Evolutionary conservation across 2,888 invertebrate genomes (phyloP).

Genomic region (Eupelmus urozonus): DNA sequence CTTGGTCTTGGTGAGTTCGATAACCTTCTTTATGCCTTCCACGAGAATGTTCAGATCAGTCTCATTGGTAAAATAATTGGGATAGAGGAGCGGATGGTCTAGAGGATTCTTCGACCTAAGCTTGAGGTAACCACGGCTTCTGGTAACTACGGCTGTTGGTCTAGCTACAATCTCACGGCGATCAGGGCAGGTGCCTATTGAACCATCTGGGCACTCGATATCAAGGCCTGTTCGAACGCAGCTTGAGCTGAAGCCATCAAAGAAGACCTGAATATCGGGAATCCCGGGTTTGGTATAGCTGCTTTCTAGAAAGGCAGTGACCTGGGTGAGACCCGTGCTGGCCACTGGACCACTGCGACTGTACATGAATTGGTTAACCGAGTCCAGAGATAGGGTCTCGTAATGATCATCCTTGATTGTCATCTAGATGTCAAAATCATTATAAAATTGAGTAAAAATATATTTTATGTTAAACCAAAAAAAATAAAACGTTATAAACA

Average conservation of each 20-base stretch:
- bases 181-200: slow-evolving; percentile 64
- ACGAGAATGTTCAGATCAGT: slow-evolving; percentile 82
- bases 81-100: slow-evolving; percentile 83
- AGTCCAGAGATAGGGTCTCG: slow-evolving; percentile 69
- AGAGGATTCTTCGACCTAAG: slow-evolving; percentile 83
- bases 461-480: neutral
- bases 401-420: slow-evolving; percentile 68
- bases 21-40: slow-evolving; percentile 81
- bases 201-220: slow-evolving; percentile 69
- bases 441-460: neutral
- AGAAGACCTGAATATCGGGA: slow-evolving; percentile 76
- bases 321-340: slow-evolving; percentile 77
- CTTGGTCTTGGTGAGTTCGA: slow-evolving; percentile 80
- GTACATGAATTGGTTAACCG: slow-evolving; percentile 72
- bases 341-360: slow-evolving; percentile 74
- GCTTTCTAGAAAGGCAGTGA: slow-evolving; percentile 75
- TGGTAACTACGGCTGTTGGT: slow-evolving; percentile 69
- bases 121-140: slow-evolving; percentile 80
- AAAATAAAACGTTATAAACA: neutral
- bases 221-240: slow-evolving; percentile 70
- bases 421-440: slow-evolving; percentile 47
- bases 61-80: slow-evolving; percentile 84
- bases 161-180: slow-evolving; percentile 74
- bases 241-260: slow-evolving; percentile 75
- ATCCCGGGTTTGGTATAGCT: slow-evolving; percentile 70